These are phyloP conservation scores for Neoaliturus tenellus DNA, from an alignment of 2,888 invertebrate species.

Conservation along the genomic window DNA sequence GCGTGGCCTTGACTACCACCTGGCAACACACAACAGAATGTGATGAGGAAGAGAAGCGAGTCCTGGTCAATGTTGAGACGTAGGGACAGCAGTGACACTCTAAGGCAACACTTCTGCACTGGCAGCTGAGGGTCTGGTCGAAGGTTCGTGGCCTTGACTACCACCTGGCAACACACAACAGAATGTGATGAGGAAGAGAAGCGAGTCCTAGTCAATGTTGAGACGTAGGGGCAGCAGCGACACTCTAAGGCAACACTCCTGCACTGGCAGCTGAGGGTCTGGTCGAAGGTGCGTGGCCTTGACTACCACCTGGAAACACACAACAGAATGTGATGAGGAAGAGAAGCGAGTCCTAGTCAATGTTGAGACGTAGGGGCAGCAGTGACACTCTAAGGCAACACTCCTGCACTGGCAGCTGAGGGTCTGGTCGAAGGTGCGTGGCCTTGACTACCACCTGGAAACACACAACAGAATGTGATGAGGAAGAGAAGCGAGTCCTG, in stretches of 20 bases:
- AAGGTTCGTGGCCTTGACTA: no score
- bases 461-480: conserved; percentile 87
- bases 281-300: conserved; percentile 91
- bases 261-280: conserved; percentile 80
- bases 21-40: no score
- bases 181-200: conserved; percentile 92
- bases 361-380: conserved; percentile 93
- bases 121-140: no score
- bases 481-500: conserved; percentile 97
- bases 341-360: conserved; percentile 96
- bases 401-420: conserved; percentile 82
- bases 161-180: no score
- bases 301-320: conserved; percentile 84
- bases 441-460: conserved; percentile 89
- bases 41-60: no score
- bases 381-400: conserved; percentile 92
- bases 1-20: conserved; percentile 89
- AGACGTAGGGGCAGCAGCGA: conserved; percentile 93
- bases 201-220: conserved; percentile 97
- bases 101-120: no score
- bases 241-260: conserved; percentile 91
- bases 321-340: conserved; percentile 93
- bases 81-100: no score
- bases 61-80: no score
- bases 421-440: conserved; percentile 88